Evolutionary conservation across 2,797 vertebrate genomes (phyloP).

Genomic region (Karalla daura): DNA sequence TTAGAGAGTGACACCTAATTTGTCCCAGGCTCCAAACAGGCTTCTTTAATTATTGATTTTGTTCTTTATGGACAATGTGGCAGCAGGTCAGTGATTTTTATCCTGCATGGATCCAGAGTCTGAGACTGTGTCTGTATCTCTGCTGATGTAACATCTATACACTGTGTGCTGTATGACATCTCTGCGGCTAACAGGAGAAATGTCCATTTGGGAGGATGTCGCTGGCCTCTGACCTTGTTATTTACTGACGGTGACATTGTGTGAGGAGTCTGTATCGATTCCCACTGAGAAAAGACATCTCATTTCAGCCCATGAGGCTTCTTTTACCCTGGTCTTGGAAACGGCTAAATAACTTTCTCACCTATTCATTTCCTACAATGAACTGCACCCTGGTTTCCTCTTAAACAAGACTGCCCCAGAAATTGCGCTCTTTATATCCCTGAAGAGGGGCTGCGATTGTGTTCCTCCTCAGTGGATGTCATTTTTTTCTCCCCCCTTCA

Average conservation of each 20-base stretch:
- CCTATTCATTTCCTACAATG: slow-evolving; percentile 68
- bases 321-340: slow-evolving; percentile 56
- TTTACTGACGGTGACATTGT: slow-evolving; percentile 54
- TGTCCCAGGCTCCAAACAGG: too few relatives aligned
- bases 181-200: slow-evolving; percentile 31
- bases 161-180: slow-evolving; percentile 12
- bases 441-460: slow-evolving; percentile 31
- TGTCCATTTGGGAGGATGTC: slow-evolving; percentile 28
- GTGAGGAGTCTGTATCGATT: slow-evolving; percentile 66
- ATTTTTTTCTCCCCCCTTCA: slow-evolving; percentile 21
- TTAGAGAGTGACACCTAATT: too few relatives aligned
- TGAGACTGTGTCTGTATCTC: background rate
- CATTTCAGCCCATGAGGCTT: slow-evolving; percentile 59
- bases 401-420: slow-evolving; percentile 61
- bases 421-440: slow-evolving; percentile 61
- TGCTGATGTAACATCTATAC: slow-evolving; percentile 14
- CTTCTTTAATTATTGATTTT: background rate
- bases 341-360: slow-evolving; percentile 68
- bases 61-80: background rate
- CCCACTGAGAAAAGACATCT: slow-evolving; percentile 63
- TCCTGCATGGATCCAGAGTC: background rate
- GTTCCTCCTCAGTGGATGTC: slow-evolving; percentile 33
- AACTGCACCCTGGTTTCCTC: slow-evolving; percentile 47
- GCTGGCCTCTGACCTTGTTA: slow-evolving; percentile 64
- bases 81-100: background rate